Evolutionary conservation across 92 coral and sea anemone species (phyloP), one percentile per base, ranked within the genome.

Genomic region (Heteractis magnifica): DNA sequence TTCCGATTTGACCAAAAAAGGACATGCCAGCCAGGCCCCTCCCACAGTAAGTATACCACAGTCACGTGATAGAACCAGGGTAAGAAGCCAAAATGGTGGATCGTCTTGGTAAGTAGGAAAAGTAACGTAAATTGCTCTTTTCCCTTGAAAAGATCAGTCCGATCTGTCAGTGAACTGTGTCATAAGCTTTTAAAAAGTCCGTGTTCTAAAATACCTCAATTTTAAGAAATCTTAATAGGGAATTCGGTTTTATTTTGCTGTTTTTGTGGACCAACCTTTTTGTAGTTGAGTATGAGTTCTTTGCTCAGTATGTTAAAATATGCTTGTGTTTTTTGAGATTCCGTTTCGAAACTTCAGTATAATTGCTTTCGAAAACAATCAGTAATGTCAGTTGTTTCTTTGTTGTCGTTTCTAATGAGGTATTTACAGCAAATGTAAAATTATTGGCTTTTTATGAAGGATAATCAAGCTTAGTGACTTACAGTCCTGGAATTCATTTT

Each of bases 11-110:
- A 64, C 83, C 83, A 80, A 51, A 80, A 58, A 80, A 80, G 83
- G 83, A 64, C 74, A 80, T 49, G 44, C 2, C 19, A 16, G 41
- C 21, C 50, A 7, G 73, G 73, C 73, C 73, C 73, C 49, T 68
- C 73, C 73, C n/a, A 64, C 26, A 18, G 8, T 18, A 64, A 8
- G 71, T 58, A 68, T 20, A 6, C 56, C 73, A 41, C 48, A 49
- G 74, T 85, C 88, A 85, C 88, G 88, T 85, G 88, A 85, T 56
- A n/a, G 18, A 49, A n/a, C 21, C 50, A 78, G 51, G 76, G 41
- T 62, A 80, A 34, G 44, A 52, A 70, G 72, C 60, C 91, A 93
- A 93, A 82, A 93, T 93, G 98, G 95, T 93, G 98, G 98, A 93
- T 79, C 82, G 93, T 52, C 86, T 93, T 21, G 98, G 98, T 93